Evolutionary conservation across 2,888 invertebrate genomes (phyloP), one percentile per base, ranked within the genome.

Genomic region (Agrochola circellaris): DNA sequence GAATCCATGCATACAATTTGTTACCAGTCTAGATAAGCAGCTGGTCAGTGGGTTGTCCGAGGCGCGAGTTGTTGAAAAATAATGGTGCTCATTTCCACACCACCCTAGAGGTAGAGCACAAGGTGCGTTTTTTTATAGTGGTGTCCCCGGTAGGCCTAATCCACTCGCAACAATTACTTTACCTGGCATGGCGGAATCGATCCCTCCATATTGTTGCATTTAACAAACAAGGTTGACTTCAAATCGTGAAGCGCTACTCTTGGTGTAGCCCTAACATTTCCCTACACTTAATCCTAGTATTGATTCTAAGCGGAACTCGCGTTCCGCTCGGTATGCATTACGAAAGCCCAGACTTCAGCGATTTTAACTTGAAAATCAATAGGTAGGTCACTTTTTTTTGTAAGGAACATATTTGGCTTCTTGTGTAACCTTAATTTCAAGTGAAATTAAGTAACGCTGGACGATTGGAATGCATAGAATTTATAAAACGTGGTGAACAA

Each of bases 121-220:
- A 79, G 84, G 88, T 88, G 87, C 87, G 87, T 83, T 87, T 42
- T 87, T 87, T 87, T 87, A 80, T 45, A 88, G 87, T 87, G 87
- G 87, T 87, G 11, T 87, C 87, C 87, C 87, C 87, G 0, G 60
- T 83, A 87, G 87, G 87, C 87, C 67, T 87, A 87, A 34, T 87
- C 87, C 87, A 87, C 87, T 88, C 7, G 38, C 71, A 58, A 73
- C 60, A 64, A 56, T 17, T 9, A 72, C 75, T 51, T 58, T 80
- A 82, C 82, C 71, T 73, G 75, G 34, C 13, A 61, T 75, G 77
- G 84, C 2, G 80, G 62, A 11, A 17, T 84, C 38, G 73, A 70
- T 71, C 73, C 84, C 30, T 83, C 69, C 78, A 66, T 20, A 42
- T 66, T 73, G 82, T 64, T 81, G 75, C 76, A 61, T 61, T 51